Evolutionary conservation across 2,113 vertebrate genomes (phyloP), one percentile per base, ranked within the genome.

Genomic region (Notiomystis cincta): DNA sequence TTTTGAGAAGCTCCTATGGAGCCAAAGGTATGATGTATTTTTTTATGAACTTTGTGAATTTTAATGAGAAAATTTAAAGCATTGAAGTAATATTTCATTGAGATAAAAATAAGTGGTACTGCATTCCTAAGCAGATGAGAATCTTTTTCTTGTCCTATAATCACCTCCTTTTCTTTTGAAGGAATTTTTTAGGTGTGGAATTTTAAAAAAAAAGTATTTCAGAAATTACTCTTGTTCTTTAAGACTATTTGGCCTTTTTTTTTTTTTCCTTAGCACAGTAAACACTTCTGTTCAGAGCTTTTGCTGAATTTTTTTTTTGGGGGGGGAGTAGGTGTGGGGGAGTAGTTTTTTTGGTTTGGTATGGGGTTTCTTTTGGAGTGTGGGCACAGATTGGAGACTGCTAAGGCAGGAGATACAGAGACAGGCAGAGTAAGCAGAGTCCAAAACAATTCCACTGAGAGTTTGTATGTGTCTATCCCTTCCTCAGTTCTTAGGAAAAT

Each of bases 401-500:
- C 22, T 31, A 64, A 82, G 16, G 31, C 15, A 58, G 33, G 13
- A 84, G 9, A 85, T 84, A 45, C 3, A 57, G 17, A 80, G 7
- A 62, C 28, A 70, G 35, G 56, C 31, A 77, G 19, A 66, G 50
- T 87, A 92, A 66, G 20, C 18, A 67, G 14, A 87, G 10, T 40
- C 51, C 44, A 65, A 35, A 33, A 82, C 15, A 86, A 81, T 90
- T 89, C 67, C 40, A 13, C 40, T 40, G 72, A 64, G 45, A 81
- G 13, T 85, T 25, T 94, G 60, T 31, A 87, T 56, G 44, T 42
- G 37, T 72, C 56, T 88, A 44, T 91, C 35, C 25, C 40, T 72
- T 93, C 35, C 58, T 80, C 18, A 11, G 15, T 61, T 93, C 64
- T 72, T 22, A 71, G 16, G 40, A 93, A 51, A 93, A 96, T 75